These are phyloP conservation scores for Etheostoma spectabile DNA, from an alignment of 2,113 vertebrate species.

Conservation along the genomic window DNA sequence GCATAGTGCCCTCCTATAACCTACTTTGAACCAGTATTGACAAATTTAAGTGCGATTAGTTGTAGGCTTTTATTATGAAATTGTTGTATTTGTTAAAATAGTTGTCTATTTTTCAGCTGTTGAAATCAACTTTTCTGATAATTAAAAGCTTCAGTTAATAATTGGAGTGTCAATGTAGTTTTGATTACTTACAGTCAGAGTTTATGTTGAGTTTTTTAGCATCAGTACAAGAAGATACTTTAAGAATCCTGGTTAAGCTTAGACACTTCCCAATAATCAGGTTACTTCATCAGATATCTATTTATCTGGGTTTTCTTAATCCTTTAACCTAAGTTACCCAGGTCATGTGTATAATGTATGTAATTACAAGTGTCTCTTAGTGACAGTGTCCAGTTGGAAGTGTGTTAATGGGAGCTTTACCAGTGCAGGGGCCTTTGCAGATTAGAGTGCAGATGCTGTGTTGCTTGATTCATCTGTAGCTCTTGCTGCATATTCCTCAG, in stretches of 20 bases:
- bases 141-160: not conserved
- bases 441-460: constrained; percentile 63
- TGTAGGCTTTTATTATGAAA: not conserved
- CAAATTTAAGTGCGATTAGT: not conserved
- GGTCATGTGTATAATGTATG: not conserved
- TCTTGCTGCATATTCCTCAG: constrained; percentile 36
- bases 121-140: not conserved
- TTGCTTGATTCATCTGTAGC: constrained; percentile 49
- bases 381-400: constrained; percentile 8
- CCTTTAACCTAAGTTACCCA: not conserved
- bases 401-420: constrained; percentile 58
- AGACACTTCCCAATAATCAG: constrained; percentile 22
- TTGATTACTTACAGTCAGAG: not conserved
- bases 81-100: not conserved
- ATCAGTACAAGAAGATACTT: constrained; percentile 15
- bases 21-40: not conserved
- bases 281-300: constrained; percentile 13
- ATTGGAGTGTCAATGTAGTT: not conserved
- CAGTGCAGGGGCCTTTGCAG: constrained; percentile 30
- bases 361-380: constrained; percentile 20
- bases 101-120: not conserved
- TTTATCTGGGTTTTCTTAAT: constrained; percentile 41
- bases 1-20: not conserved
- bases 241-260: not conserved
- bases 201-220: not conserved